Conservation (phyloP, 2,113 vertebrate species). For the Nanorana parkeri region DNA sequence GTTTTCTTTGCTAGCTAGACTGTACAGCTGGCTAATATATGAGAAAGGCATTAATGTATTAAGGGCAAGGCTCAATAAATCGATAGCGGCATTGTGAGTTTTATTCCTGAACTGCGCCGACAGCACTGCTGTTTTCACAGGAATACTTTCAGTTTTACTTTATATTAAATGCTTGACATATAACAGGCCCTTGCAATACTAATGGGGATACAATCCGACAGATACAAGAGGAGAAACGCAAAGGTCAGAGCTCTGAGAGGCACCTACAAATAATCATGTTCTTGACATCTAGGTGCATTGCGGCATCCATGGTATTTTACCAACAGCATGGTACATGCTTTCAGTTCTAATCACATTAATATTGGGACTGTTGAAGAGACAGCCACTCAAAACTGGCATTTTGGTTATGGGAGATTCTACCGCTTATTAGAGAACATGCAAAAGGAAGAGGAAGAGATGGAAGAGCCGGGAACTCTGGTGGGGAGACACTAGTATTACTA, state of each 20-base stretch:
- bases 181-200: neutral
- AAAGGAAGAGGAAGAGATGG: no score
- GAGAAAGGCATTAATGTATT: neutral
- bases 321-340: neutral
- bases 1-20: no score
- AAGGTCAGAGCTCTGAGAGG: constrained; percentile 17
- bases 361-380: constrained; percentile 42
- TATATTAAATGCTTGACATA: constrained; percentile 8
- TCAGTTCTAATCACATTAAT: neutral
- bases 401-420: no score
- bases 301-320: neutral
- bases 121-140: neutral
- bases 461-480: no score
- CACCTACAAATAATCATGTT: constrained; percentile 18
- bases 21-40: constrained; percentile 38
- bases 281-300: neutral
- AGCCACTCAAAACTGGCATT: neutral
- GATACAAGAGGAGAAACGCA: neutral
- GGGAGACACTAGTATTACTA: no score
- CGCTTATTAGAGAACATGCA: no score
- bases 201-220: neutral
- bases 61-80: constrained; percentile 12
- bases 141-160: neutral
- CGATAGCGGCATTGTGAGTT: neutral
- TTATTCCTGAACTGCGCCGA: neutral